These are phyloP conservation scores for Ceyx melanurus DNA, from an alignment of 2,113 vertebrate genomes.

Conservation along the genomic window DNA sequence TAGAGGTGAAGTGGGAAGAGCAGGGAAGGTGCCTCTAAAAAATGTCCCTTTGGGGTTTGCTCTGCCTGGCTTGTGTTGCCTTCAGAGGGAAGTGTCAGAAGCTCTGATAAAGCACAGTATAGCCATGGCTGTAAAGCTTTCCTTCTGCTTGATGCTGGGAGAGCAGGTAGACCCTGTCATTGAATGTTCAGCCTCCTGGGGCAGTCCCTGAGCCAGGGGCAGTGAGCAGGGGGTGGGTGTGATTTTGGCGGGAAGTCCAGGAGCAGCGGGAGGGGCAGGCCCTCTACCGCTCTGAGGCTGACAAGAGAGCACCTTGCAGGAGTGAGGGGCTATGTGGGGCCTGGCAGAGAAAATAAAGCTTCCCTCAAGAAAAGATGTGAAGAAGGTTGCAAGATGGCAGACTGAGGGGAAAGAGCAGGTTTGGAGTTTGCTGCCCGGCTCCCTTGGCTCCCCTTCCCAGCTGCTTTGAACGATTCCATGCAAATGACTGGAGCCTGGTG, in stretches of 20 bases:
- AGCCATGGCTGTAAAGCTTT: no score
- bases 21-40: not conserved
- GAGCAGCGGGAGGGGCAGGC: no score
- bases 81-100: accelerated
- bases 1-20: accelerated
- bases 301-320: accelerated
- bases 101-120: accelerated
- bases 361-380: accelerated
- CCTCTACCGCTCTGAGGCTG: accelerated
- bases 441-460: no score
- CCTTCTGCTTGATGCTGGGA: accelerated
- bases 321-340: no score
- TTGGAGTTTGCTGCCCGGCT: not conserved
- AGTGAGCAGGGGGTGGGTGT: accelerated
- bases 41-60: accelerated
- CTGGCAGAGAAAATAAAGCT: not conserved
- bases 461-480: not conserved
- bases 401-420: accelerated
- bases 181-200: accelerated
- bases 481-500: accelerated
- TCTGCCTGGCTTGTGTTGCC: no score
- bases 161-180: accelerated
- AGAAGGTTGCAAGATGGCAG: not conserved
- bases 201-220: accelerated
- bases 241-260: not conserved